Base-by-base conservation (phyloP, 2,797 vertebrate species). In the Chaunax sp. region DNA sequence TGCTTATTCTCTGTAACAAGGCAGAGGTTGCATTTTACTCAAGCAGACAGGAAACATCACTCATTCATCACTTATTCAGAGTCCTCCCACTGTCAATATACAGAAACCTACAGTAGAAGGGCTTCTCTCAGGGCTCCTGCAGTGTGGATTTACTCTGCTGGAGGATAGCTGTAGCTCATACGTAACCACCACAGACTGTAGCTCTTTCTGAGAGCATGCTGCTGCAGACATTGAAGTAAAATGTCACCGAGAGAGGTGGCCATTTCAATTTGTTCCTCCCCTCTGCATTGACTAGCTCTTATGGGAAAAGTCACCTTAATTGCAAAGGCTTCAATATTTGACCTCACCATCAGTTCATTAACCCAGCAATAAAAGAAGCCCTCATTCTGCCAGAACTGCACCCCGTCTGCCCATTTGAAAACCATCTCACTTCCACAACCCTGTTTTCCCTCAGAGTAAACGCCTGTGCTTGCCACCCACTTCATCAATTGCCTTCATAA, bases 401-500 rank as follows among this genome's bases (percentile, higher is more conserved):
- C 64, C 85, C 65, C 15, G 14, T 68, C 79, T 75, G 57, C 66
- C 80, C 78, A 72, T 84, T 70, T 72, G 40, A 84, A 83, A 86
- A 85, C 65, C 75, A 80, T 80, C 87, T 64, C 85, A 69, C 75
- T 77, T 65, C 60, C 69, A 55, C 75, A 54, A 38, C 51, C 67
- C 58, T 2, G 41, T 69, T 52, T 23, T 51, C 55, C 75, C 62
- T 52, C 51, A 51, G 67, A 77, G 73, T 26, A 46, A 82, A 72
- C 44, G 43, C 72, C 77, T 50, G 59, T 33, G 44, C 74, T n/a
- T 12, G 53, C 74, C 70, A 53, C 77, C 83, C 83, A 89, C 88
- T 91, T 90, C 72, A 89, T 92, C 89, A 92, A 91, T 80, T 80
- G 86, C 89, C 91, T 93, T 93, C 92, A 93, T 93, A 92, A 91